Conservation (phyloP, 2,888 invertebrate genomes). For the Ligdia adustata region DNA sequence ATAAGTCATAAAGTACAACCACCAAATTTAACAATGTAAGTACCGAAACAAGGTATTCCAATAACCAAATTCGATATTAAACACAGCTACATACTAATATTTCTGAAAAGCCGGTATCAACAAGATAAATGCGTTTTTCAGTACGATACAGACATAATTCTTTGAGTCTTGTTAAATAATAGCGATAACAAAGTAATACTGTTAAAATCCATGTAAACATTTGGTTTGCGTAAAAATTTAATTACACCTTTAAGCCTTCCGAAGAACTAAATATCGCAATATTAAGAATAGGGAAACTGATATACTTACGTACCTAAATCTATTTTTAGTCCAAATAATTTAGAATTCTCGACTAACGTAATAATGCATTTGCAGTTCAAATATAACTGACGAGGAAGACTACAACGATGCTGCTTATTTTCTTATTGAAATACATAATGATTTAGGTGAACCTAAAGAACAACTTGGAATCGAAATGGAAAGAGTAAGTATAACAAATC, state of each 20-base stretch:
- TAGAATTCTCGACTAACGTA: no score
- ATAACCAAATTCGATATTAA: no score
- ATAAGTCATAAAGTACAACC: slow-evolving; percentile 77
- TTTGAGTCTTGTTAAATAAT: slow-evolving; percentile 47
- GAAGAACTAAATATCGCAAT: no score
- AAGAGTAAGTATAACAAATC: slow-evolving; percentile 67
- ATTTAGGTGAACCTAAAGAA: slow-evolving; percentile 89
- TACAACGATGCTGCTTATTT: slow-evolving; percentile 85
- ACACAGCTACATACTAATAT: background rate
- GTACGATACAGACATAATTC: slow-evolving; percentile 24
- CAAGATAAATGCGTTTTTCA: slow-evolving; percentile 8
- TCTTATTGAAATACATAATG: slow-evolving; percentile 88
- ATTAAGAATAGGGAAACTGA: no score
- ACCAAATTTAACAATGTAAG: slow-evolving; percentile 68
- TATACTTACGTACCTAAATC: no score
- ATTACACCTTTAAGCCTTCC: slow-evolving; percentile 45
- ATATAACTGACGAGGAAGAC: slow-evolving; percentile 67
- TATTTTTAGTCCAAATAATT: no score
- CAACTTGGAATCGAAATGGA: slow-evolving; percentile 91
- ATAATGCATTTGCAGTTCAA: slow-evolving; percentile 56
- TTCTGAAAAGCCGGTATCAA: background rate
- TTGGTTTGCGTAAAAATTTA: slow-evolving; percentile 36
- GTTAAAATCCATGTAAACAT: slow-evolving; percentile 40
- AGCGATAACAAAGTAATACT: slow-evolving; percentile 42
- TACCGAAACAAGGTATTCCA: no score